Conservation (phyloP, 2,888 invertebrate genomes). For the Bhutanitis thaidina region DNA sequence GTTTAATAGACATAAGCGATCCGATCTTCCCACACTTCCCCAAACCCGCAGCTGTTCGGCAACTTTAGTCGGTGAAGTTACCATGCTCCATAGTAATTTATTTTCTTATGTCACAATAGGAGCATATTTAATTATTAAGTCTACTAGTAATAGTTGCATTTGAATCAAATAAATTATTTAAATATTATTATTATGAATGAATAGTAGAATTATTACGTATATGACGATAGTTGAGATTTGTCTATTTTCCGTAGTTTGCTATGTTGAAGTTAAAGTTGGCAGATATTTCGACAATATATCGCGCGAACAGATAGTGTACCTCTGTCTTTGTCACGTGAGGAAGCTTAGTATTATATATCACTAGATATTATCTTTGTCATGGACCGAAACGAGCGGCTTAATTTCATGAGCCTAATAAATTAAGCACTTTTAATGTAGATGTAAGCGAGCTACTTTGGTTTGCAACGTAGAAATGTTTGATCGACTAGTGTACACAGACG, state of each 20-base stretch:
- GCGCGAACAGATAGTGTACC: constrained; percentile 31
- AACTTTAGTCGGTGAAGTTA: constrained; percentile 35
- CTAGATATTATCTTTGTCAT: constrained; percentile 47
- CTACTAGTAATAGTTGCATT: constrained; percentile 46
- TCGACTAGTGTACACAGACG: constrained; percentile 41
- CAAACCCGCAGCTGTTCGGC: constrained; percentile 23
- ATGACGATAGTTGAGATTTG: constrained; percentile 49
- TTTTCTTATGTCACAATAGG: constrained; percentile 51
- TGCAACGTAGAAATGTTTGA: constrained; percentile 45
- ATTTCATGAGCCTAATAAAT: constrained; percentile 46
- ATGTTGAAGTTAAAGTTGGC: constrained; percentile 50
- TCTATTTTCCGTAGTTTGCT: constrained; percentile 73
- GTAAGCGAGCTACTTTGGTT: constrained; percentile 56
- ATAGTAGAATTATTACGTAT: constrained; percentile 25
- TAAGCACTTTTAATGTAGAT: constrained; percentile 52
- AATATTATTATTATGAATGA: constrained; percentile 32
- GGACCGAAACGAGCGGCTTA: constrained; percentile 57
- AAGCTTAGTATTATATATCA: constrained; percentile 39
- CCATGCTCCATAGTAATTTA: constrained; percentile 55
- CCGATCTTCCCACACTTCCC: constrained; percentile 39
- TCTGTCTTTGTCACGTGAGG: constrained; percentile 11
- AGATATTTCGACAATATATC: constrained; percentile 49
- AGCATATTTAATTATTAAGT: constrained; percentile 30
- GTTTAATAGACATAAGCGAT: constrained; percentile 51
- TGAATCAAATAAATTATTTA: constrained; percentile 52